Conservation (phyloP, 2,888 invertebrate species). For the Cactoblastis cactorum region DNA sequence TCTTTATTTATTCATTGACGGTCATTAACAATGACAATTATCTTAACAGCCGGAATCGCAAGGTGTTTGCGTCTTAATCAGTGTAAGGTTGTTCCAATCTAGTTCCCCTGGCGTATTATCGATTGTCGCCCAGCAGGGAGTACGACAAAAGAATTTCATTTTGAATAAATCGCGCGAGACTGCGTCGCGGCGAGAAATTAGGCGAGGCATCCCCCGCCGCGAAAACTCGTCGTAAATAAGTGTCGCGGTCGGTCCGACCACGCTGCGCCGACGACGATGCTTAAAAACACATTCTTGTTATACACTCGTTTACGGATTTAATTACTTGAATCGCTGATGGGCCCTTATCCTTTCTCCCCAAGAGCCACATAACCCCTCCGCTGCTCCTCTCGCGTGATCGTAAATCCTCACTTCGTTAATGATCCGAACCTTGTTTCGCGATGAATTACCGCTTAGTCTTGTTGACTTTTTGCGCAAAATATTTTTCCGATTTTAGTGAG, state of each 20-base stretch:
- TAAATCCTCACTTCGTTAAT: constrained; percentile 72
- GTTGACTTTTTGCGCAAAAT: constrained; percentile 63
- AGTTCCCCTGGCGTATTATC: constrained; percentile 63
- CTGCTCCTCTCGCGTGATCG: constrained; percentile 57
- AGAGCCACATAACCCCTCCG: constrained; percentile 31
- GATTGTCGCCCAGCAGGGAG: constrained; percentile 70
- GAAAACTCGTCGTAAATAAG: constrained; percentile 76
- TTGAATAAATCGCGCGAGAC: constrained; percentile 75
- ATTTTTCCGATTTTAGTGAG: constrained; percentile 57
- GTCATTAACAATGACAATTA: constrained; percentile 45
- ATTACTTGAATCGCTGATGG: constrained; percentile 70
- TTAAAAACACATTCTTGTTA: constrained; percentile 70
- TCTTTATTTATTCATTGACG: constrained; percentile 27
- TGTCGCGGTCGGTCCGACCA: constrained; percentile 54
- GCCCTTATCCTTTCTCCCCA: constrained; percentile 33
- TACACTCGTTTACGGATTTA: constrained; percentile 76
- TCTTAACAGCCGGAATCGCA: constrained; percentile 42
- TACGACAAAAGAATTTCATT: constrained; percentile 69
- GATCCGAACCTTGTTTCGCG: constrained; percentile 60
- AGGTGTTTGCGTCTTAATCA: constrained; percentile 69
- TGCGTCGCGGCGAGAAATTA: constrained; percentile 74
- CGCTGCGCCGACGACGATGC: constrained; percentile 45
- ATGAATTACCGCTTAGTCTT: constrained; percentile 69
- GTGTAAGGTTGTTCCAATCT: constrained; percentile 55
- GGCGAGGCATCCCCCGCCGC: constrained; percentile 72